Evolutionary conservation across 2,888 invertebrate species (phyloP), one percentile per base, ranked within the genome.

Genomic region (Caenorhabditis sulstoni): DNA sequence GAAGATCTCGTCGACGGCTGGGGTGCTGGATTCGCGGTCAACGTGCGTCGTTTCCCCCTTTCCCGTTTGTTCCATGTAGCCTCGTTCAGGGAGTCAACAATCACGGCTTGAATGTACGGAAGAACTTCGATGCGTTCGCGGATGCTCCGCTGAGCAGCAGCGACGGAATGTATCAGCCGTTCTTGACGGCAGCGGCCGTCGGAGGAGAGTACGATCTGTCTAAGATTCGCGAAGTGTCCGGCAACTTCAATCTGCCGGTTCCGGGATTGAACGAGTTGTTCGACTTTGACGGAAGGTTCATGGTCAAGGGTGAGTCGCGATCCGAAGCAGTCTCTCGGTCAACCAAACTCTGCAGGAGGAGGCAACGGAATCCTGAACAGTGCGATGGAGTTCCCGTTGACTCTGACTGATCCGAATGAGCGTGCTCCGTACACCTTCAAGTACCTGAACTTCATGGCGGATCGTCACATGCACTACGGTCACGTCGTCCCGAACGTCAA

Each of bases 1-100:
- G 87, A 87, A 79, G 87, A 87, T 85, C 81, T 87, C 22, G 85
- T 86, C 73, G 87, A 87, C 75, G 85, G 84, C 16, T 87, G 87
- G 87, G 87, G 87, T 39, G 79, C 87, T 35, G 87, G 87, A 47
- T 86, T 82, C 58, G 87, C 86, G 3, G 83, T 87, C 16, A 86
- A 86, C 73, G 87, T 87, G 59, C 57, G 78, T 78, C 3, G 14
- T 7, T 29, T 29, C 29, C n/a, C n/a, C n/a, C n/a, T 2, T 14
- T 37, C 14, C 29, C 39, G 11, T 39, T 57, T 57, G 41, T 39
- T 37, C 12, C 39, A 18, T 35, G 35, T 61, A 45, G 9, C 37
- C 37, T 22, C 22, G 41, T 82, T 68, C 58, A 87, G 87, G 87
- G 83, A 37, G 87, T 87, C 22, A 87, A 87, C 70, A 87, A 85